Evolutionary conservation across 1,140 invertebrate species (phyloP).

Genomic region (Maniola jurtina): DNA sequence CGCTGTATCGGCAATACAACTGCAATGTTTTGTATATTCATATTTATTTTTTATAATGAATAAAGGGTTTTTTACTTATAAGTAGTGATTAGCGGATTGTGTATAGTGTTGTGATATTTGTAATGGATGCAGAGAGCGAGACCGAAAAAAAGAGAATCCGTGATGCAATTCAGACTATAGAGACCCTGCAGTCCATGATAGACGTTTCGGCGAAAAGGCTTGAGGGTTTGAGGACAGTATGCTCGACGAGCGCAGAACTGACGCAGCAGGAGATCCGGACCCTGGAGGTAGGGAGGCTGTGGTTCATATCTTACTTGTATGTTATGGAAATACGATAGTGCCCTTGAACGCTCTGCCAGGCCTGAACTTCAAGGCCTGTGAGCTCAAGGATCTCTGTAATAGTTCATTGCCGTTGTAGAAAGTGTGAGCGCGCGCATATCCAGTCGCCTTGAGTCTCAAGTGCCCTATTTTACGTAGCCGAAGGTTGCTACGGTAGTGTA

Average conservation of each 20-base stretch:
- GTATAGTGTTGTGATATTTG: constrained; percentile 78
- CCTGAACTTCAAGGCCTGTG: constrained; percentile 60
- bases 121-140: constrained; percentile 79
- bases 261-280: constrained; percentile 97
- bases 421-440: constrained; percentile 46
- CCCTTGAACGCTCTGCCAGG: constrained; percentile 63
- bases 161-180: constrained; percentile 82
- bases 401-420: constrained; percentile 63
- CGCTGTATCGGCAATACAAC: constrained; percentile 77
- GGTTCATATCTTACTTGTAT: constrained; percentile 24
- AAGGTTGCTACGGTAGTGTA: constrained; percentile 22
- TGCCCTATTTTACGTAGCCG: constrained; percentile 32
- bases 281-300: constrained; percentile 85
- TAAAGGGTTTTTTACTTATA: constrained; percentile 73
- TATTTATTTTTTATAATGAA: constrained; percentile 77
- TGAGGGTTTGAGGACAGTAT: constrained; percentile 94
- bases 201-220: constrained; percentile 95
- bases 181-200: constrained; percentile 92
- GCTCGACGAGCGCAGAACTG: constrained; percentile 93
- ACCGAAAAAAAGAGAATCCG: constrained; percentile 80
- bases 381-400: constrained; percentile 61
- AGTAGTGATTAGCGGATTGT: constrained; percentile 70
- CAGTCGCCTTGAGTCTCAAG: constrained; percentile 37
- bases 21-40: constrained; percentile 78
- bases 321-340: constrained; percentile 47